Evolutionary conservation across 2,113 vertebrate genomes (phyloP).

Genomic region (Coracopsis vasa): DNA sequence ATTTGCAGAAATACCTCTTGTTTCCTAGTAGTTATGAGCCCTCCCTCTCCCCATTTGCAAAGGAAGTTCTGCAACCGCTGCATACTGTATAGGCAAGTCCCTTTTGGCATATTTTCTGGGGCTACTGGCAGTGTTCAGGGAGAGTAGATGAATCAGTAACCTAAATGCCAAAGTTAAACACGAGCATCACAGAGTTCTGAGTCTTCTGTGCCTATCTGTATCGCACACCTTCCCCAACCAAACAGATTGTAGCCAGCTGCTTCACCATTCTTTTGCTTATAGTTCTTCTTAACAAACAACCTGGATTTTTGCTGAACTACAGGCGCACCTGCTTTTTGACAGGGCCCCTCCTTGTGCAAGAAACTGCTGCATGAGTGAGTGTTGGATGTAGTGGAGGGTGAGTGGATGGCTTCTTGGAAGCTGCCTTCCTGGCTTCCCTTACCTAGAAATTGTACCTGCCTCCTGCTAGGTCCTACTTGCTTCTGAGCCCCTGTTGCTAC

Average conservation of each 20-base stretch:
- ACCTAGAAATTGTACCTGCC: background rate
- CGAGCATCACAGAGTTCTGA: background rate
- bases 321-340: background rate
- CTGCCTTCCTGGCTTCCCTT: background rate
- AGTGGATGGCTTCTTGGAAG: background rate
- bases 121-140: background rate
- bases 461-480: background rate
- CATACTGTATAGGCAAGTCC: background rate
- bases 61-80: background rate
- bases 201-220: background rate
- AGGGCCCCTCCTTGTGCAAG: background rate
- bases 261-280: background rate
- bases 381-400: background rate
- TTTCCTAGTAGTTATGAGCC: background rate
- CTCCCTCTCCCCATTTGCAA: no score
- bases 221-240: background rate
- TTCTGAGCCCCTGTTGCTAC: background rate
- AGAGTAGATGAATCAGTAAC: background rate
- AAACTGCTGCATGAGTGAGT: background rate
- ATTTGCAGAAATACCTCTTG: background rate
- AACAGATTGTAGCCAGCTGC: background rate
- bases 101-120: background rate
- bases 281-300: background rate
- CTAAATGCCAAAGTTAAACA: background rate
- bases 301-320: background rate